Evolutionary conservation across 2,797 vertebrate genomes (phyloP), one percentile per base, ranked within the genome.

Genomic region (Graptemys geographica): DNA sequence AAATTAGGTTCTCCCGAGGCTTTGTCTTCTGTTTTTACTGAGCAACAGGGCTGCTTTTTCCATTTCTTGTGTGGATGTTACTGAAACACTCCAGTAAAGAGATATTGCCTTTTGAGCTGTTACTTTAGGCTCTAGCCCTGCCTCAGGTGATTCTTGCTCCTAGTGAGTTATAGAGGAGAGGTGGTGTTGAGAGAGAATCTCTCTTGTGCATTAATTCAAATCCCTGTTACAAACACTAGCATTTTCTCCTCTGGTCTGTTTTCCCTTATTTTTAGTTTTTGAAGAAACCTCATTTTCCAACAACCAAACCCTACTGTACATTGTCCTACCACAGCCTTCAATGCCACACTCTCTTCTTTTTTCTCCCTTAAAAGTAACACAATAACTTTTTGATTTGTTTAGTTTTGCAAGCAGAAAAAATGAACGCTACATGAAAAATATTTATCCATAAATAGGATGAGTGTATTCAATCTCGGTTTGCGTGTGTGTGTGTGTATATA

Each of bases 361-460:
- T 93, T 33, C 23, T 21, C 92, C 44, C 91, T 55, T 79, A 93
- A 95, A 8, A 65, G 88, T 91, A 90, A 93, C 87, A 90, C 96
- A 97, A 90, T 95, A 95, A 97, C 90, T 86, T 87, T 90, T 92
- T 95, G 95, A 95, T 21, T 57, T 52, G 53, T 81, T 97, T 93
- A n/a, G 44, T 81, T 94, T 95, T 53, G 81, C 41, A 41, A 92
- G 52, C 25, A 78, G 74, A 2, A 13, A 5, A 12, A 12, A 0
- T 1, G 59, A 92, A 72, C 9, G 65, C 80, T 15, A 7, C 31
- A 7, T 69, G 85, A 96, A 59, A 56, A 1, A 18, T 55, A 84
- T 44, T 0, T 49, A 83, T n/a, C 6, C 51, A 4, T 87, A 85
- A 37, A 9, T 65, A 53, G 80, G 52, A 56, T 7, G 57, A 18